Percentiles rank a stretch among this genome's conserved stretches.
Evolutionary conservation across 2,797 vertebrate species (phyloP).

Genomic region (Champsocephalus gunnari): DNA sequence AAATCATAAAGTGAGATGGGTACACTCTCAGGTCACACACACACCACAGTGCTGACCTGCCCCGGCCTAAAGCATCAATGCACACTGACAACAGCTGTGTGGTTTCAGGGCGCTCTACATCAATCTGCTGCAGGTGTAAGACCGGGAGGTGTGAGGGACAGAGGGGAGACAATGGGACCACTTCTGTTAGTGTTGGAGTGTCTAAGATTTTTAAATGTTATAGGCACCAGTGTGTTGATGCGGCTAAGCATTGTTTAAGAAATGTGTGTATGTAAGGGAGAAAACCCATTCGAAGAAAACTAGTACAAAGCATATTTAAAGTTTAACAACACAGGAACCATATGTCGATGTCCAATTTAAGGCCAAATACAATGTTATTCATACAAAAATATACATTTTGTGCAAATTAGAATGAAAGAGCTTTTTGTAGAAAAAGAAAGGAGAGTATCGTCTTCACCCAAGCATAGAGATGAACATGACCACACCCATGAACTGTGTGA

Average conservation of each 20-base stretch:
- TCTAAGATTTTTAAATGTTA: background rate
- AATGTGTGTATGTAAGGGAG: background rate
- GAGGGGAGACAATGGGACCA: background rate
- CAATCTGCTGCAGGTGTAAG: constrained; percentile 3
- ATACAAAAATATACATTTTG: constrained; percentile 1
- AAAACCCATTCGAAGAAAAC: background rate
- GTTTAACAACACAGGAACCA: background rate
- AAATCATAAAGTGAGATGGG: background rate
- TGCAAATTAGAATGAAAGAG: background rate
- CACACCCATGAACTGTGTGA: constrained; percentile 97
- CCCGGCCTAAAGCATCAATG: background rate
- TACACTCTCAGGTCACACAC: background rate
- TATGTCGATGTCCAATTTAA: background rate
- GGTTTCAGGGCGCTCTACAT: background rate
- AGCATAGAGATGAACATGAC: constrained; percentile 95
- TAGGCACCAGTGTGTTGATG: background rate
- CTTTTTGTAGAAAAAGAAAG: background rate
- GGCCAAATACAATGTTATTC: background rate
- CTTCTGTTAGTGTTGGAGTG: background rate
- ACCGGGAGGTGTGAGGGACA: background rate
- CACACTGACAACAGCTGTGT: background rate
- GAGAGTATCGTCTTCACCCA: constrained; percentile 75
- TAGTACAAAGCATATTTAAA: background rate
- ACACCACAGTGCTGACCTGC: background rate
- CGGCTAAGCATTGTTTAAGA: background rate